Conservation (phyloP, 2,113 vertebrate genomes). For the Athene noctua region DNA sequence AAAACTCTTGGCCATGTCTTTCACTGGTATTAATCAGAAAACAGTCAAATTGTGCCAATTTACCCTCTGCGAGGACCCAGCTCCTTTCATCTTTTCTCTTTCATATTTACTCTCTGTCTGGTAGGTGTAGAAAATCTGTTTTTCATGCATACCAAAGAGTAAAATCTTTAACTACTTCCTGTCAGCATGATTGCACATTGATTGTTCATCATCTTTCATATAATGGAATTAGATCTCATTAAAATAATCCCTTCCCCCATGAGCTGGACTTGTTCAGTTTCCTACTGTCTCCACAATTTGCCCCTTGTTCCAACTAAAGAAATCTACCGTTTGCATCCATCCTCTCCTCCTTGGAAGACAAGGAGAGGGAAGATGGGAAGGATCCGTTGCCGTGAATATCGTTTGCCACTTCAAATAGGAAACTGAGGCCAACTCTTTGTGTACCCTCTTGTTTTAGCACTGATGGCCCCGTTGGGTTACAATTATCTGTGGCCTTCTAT, state of each 20-base stretch:
- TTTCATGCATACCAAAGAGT: background rate
- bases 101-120: background rate
- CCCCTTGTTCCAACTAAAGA: background rate
- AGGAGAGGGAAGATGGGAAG: background rate
- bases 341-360: background rate
- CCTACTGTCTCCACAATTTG: background rate
- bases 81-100: background rate
- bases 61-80: background rate
- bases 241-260: background rate
- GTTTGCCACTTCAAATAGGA: background rate
- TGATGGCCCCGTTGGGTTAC: background rate
- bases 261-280: background rate
- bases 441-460: background rate
- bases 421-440: rapidly evolving
- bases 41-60: background rate
- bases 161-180: background rate
- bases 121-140: background rate
- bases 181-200: background rate
- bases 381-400: background rate
- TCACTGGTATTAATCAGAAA: background rate
- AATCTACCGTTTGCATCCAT: background rate
- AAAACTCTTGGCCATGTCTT: background rate
- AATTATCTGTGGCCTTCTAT: background rate
- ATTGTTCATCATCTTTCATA: background rate
- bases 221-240: background rate